Percentiles rank a stretch among this genome's conserved stretches.
Evolutionary conservation across 2,888 invertebrate species (phyloP).

Genomic region (Xestoiulus laeticollis): DNA sequence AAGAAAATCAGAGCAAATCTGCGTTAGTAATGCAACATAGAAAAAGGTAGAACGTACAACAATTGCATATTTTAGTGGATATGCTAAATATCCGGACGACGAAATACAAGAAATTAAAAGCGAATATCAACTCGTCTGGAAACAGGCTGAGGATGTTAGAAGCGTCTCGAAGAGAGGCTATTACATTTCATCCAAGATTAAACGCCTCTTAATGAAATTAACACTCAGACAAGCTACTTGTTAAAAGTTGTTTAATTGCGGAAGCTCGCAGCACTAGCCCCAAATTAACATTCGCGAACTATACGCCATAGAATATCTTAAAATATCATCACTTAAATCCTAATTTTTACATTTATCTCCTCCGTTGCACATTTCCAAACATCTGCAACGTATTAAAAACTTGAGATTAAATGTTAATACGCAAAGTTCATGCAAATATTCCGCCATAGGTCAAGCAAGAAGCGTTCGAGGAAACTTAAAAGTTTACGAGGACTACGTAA

Average conservation of each 20-base stretch:
- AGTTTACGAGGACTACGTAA: not conserved
- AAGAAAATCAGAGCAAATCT: not conserved
- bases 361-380: not conserved
- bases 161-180: not conserved
- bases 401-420: slow-evolving; percentile 11
- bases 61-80: not conserved
- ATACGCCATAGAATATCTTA: not conserved
- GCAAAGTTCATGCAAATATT: not conserved
- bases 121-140: not conserved
- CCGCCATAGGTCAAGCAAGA: not conserved
- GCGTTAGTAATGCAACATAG: not conserved
- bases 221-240: not conserved
- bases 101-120: not conserved
- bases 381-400: not conserved
- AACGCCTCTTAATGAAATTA: slow-evolving; percentile 29
- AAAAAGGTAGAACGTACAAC: not conserved
- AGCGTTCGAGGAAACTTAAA: not conserved
- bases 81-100: not conserved
- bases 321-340: not conserved
- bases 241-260: not conserved
- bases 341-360: not conserved
- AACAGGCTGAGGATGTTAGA: not conserved
- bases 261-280: not conserved
- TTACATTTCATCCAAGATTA: slow-evolving; percentile 15
- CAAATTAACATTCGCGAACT: not conserved